These are phyloP conservation scores for Empidonax traillii DNA, from an alignment of 2,113 vertebrate genomes.

Conservation along the genomic window DNA sequence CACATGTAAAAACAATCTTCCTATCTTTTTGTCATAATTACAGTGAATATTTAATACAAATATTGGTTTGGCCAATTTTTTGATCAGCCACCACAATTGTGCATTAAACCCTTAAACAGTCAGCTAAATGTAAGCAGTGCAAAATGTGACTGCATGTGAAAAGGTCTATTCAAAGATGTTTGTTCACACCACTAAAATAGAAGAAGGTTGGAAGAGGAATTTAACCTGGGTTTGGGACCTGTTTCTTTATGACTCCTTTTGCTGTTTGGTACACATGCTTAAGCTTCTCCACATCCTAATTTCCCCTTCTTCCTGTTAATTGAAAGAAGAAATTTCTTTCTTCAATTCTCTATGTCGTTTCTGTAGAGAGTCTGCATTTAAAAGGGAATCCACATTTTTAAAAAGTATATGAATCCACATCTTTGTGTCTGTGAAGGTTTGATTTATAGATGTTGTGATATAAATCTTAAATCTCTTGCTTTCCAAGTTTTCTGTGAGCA, in stretches of 20 bases:
- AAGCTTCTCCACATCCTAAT: neutral
- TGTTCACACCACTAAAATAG: neutral
- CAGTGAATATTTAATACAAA: neutral
- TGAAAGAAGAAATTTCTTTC: neutral
- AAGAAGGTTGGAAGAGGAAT: neutral
- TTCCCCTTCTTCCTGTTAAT: neutral
- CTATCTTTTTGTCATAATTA: neutral
- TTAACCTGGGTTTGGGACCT: neutral
- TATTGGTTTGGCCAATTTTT: neutral
- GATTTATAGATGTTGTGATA: neutral
- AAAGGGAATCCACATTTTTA: neutral
- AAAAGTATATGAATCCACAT: neutral
- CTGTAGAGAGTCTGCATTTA: neutral
- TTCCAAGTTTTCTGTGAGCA: neutral
- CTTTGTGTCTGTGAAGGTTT: neutral
- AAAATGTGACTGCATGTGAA: neutral
- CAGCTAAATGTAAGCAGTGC: neutral
- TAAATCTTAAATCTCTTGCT: constrained; percentile 16
- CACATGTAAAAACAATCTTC: neutral
- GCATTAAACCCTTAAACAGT: neutral
- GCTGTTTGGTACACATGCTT: neutral
- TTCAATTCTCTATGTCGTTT: neutral
- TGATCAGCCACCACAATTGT: neutral
- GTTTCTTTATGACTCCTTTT: neutral
- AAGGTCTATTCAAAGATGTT: neutral